These are phyloP conservation scores for Sarcophaga carnaria DNA, from an alignment of 2,888 invertebrate species.

Conservation along the genomic window DNA sequence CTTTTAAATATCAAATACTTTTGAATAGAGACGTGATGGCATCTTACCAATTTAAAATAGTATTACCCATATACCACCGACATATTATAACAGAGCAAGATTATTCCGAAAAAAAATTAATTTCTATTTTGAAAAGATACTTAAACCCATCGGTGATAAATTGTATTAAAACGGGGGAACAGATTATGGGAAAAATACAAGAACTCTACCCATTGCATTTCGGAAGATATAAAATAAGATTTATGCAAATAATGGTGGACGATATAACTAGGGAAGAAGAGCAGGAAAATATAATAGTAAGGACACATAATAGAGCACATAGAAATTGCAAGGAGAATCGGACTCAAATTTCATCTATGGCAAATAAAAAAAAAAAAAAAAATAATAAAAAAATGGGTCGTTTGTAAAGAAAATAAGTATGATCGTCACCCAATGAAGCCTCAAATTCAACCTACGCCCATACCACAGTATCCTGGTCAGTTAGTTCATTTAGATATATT, in stretches of 20 bases:
- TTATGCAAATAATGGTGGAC: neutral
- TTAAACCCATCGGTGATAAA: slow-evolving; percentile 6
- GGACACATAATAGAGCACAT: slow-evolving; percentile 31
- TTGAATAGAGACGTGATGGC: too few relatives aligned
- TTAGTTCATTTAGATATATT: slow-evolving; percentile 42
- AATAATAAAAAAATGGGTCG: too few relatives aligned
- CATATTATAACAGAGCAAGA: too few relatives aligned
- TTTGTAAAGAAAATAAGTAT: slow-evolving; percentile 20
- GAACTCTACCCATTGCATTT: slow-evolving; percentile 29
- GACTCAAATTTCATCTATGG: too few relatives aligned
- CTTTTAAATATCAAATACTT: too few relatives aligned
- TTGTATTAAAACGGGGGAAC: slow-evolving; percentile 13
- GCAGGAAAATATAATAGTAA: slow-evolving; percentile 31
- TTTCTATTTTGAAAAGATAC: neutral
- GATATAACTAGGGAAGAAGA: neutral
- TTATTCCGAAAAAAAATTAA: too few relatives aligned
- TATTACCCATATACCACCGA: too few relatives aligned
- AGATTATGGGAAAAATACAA: slow-evolving; percentile 36
- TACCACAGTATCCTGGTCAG: slow-evolving; percentile 30
- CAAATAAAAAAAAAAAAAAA: too few relatives aligned
- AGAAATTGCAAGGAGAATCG: too few relatives aligned
- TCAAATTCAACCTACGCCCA: slow-evolving; percentile 38
- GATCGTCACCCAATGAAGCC: slow-evolving; percentile 46
- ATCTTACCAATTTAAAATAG: neutral
- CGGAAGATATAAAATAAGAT: slow-evolving; percentile 16